Percentiles rank a stretch among this genome's conserved stretches.
Conservation (phyloP, 1,140 invertebrate species). For the Choristoneura fumiferana region DNA sequence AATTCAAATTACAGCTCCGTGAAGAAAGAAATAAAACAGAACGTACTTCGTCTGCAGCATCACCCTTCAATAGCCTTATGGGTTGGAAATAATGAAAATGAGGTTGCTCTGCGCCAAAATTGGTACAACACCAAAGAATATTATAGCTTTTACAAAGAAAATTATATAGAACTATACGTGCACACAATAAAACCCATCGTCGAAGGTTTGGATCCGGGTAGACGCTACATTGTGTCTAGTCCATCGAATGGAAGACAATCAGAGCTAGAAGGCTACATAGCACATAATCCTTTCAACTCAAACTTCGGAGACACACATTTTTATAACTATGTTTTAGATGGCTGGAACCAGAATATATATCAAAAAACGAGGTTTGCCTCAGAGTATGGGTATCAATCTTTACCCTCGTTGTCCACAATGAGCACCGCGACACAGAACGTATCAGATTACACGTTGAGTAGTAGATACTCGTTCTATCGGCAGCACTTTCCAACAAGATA, state of each 20-base stretch:
- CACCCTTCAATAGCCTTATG: slow-evolving; percentile 94
- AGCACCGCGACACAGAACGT: slow-evolving; percentile 73
- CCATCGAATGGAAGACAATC: slow-evolving; percentile 93
- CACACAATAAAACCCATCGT: slow-evolving; percentile 86
- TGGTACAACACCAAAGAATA: slow-evolving; percentile 87
- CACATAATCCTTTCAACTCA: slow-evolving; percentile 86
- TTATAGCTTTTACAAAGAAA: slow-evolving; percentile 82
- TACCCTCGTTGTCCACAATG: slow-evolving; percentile 85
- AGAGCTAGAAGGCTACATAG: slow-evolving; percentile 86
- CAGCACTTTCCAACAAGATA: slow-evolving; percentile 91
- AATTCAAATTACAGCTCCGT: slow-evolving; percentile 79
- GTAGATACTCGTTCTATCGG: slow-evolving; percentile 80
- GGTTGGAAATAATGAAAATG: slow-evolving; percentile 99
- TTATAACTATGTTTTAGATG: slow-evolving; percentile 92
- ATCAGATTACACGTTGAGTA: slow-evolving; percentile 82
- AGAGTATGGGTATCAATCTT: slow-evolving; percentile 97
- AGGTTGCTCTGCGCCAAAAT: slow-evolving; percentile 90
- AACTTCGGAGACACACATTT: slow-evolving; percentile 96
- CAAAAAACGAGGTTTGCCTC: slow-evolving; percentile 93
- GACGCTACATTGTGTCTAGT: slow-evolving; percentile 91
- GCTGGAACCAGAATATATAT: slow-evolving; percentile 89
- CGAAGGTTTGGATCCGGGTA: slow-evolving; percentile 79
- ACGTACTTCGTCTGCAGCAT: slow-evolving; percentile 90
- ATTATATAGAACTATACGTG: slow-evolving; percentile 94
- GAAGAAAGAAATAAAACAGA: slow-evolving; percentile 88